Evolutionary conservation across 2,888 invertebrate genomes (phyloP), one percentile per base, ranked within the genome.

Genomic region (Protodeltote pygarga): DNA sequence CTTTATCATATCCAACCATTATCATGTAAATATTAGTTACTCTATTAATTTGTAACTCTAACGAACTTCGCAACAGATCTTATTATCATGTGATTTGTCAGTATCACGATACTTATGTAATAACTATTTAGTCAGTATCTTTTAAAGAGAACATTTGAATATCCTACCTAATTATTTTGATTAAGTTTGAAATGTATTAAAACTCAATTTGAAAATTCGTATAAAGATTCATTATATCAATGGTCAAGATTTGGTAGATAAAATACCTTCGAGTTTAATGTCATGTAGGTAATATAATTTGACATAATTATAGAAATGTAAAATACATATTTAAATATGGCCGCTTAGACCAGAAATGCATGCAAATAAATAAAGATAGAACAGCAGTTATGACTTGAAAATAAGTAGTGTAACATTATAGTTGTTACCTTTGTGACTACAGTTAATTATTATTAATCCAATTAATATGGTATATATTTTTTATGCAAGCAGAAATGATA

Each of bases 51-150:
- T 63, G 52, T 62, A 65, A 68, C 52, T 68, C 65, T 69, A 69
- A 65, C 42, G 65, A 65, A 73, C 78, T 81, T 84, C 77, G 81
- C 84, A 89, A 87, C 87, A 86, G 83, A 81, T 78, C 82, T 83
- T 87, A 85, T 73, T 69, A 57, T 68, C 75, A 73, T 75, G 79
- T 83, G 84, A 83, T 85, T 83, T 63, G 65, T 68, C 60, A 82
- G 83, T 81, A 83, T 84, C 83, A 86, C 80, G 79, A 80, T 83
- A 79, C 64, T 76, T 83, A 81, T 78, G 75, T 77, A 81, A 80
- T 79, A 77, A 75, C 74, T 74, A 75, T 79, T 66, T 79, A 87
- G 77, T 85, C 85, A 82, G 83, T 80, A 83, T 82, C 73, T 78
- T 67, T 82, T 75, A 72, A 79, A 83, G 81, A 85, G 81, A 87